These are phyloP conservation scores for Passer montanus DNA, from an alignment of 2,113 vertebrate genomes.

Conservation along the genomic window DNA sequence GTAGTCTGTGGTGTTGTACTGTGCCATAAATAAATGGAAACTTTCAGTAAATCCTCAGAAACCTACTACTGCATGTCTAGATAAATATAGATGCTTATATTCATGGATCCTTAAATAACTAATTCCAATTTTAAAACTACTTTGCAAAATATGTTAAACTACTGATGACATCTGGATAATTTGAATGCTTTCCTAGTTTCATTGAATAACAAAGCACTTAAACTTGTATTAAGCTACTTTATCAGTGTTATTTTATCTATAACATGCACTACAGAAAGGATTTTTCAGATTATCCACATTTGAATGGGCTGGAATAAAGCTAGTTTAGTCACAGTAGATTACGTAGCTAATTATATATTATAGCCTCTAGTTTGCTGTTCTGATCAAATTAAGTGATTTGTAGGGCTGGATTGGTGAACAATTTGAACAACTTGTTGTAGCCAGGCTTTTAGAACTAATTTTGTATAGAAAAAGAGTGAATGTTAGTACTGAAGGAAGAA, in stretches of 20 bases:
- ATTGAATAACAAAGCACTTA: background rate
- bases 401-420: background rate
- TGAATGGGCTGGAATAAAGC: slow-evolving; percentile 23
- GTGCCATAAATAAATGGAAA: background rate
- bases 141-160: background rate
- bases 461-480: background rate
- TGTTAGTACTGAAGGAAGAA: background rate
- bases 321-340: slow-evolving; percentile 35
- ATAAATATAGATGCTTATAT: background rate
- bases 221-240: background rate
- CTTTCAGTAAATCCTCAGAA: background rate
- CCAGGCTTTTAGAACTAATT: background rate
- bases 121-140: background rate
- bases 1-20: background rate
- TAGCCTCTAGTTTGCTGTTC: slow-evolving; percentile 1
- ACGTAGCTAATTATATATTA: background rate
- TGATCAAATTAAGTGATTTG: slow-evolving; percentile 18
- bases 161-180: background rate
- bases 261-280: background rate
- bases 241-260: slow-evolving; percentile 15
- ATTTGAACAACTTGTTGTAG: background rate
- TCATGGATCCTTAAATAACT: background rate
- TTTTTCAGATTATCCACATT: slow-evolving; percentile 29
- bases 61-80: background rate
- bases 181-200: background rate